Conservation (phyloP, 2,113 vertebrate genomes). For the Charina bottae region DNA sequence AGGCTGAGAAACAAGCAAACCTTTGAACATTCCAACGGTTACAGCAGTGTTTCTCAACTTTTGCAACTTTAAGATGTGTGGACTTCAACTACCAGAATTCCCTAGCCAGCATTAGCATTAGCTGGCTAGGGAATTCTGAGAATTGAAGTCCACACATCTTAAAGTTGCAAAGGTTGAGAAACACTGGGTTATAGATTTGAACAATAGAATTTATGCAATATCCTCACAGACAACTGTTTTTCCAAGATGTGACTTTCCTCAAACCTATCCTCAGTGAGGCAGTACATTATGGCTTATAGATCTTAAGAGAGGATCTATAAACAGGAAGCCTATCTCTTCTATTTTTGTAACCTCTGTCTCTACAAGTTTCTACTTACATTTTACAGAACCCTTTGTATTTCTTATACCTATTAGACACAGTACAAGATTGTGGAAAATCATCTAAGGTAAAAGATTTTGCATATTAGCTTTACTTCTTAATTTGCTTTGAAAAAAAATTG, state of each 20-base stretch:
- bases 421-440: background rate
- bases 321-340: conserved; percentile 10
- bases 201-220: conserved; percentile 7
- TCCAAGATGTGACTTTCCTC: conserved; percentile 3
- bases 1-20: background rate
- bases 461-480: background rate
- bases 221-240: background rate
- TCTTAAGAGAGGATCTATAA: conserved; percentile 23
- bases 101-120: no score
- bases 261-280: conserved; percentile 16
- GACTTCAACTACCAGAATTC: no score
- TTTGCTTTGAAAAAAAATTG: conserved; percentile 20
- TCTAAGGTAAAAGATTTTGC: background rate
- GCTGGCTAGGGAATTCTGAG: no score
- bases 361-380: background rate
- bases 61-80: no score
- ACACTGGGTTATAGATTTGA: background rate
- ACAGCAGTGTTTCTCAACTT: no score
- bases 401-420: background rate
- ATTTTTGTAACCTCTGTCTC: conserved; percentile 12
- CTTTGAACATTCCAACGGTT: conserved; percentile 20
- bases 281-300: conserved; percentile 19
- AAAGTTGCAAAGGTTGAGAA: no score
- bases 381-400: background rate
- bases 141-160: no score